Evolutionary conservation across 2,797 vertebrate genomes (phyloP).

Genomic region (Alca torda): DNA sequence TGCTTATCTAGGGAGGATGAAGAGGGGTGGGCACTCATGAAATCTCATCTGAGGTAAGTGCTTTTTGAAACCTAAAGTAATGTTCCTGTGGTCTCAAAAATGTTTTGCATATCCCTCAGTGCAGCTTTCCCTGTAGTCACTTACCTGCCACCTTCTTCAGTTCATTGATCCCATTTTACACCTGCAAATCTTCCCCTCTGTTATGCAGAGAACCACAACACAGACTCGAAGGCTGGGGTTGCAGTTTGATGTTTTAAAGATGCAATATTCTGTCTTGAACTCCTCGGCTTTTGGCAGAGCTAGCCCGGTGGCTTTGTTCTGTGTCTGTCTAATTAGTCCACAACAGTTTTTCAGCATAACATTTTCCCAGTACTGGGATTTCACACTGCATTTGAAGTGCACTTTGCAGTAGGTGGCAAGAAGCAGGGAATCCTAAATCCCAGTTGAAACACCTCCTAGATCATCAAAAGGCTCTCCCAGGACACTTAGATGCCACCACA

Average conservation of each 20-base stretch:
- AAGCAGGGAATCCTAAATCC: not conserved
- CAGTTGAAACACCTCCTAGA: not conserved
- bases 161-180: not conserved
- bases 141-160: not conserved
- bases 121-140: not conserved
- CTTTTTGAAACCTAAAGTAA: not conserved
- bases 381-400: not conserved
- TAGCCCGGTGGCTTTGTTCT: not conserved
- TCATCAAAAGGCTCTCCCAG: not conserved
- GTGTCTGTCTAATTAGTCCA: not conserved
- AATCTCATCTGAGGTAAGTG: not conserved
- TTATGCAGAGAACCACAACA: not conserved
- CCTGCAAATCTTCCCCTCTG: not conserved
- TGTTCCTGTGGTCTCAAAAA: not conserved
- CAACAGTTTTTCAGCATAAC: not conserved
- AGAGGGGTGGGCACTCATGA: not conserved
- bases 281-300: not conserved
- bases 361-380: not conserved
- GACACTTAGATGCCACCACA: not conserved
- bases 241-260: not conserved
- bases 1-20: not conserved
- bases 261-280: not conserved
- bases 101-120: not conserved
- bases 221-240: not conserved
- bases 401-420: not conserved